These are phyloP conservation scores for Mus pahari DNA, from an alignment of 2,113 vertebrate genomes.

Conservation along the genomic window DNA sequence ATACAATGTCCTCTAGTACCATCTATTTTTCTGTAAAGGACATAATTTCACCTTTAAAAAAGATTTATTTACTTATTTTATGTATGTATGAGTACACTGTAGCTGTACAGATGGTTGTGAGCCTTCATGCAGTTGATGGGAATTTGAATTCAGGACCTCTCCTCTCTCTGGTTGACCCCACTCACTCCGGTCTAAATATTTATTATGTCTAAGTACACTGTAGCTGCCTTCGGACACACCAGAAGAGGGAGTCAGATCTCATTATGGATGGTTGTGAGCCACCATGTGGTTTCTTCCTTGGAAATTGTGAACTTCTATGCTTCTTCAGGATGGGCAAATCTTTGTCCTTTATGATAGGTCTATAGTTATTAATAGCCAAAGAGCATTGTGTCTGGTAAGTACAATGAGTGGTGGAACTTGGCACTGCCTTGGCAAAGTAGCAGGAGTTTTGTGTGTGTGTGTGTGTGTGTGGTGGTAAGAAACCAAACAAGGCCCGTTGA, in stretches of 20 bases:
- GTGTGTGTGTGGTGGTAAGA: not conserved
- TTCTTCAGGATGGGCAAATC: constrained; percentile 30
- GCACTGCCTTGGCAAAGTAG: not conserved
- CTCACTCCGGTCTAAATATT: no score
- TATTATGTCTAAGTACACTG: no score
- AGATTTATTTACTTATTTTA: no score
- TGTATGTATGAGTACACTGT: no score
- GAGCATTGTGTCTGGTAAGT: constrained; percentile 26
- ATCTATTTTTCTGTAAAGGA: not conserved
- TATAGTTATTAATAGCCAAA: constrained; percentile 47
- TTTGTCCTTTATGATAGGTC: constrained; percentile 38
- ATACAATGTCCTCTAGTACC: not conserved
- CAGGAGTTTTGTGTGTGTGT: not conserved
- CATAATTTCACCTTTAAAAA: not conserved
- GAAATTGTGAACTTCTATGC: constrained; percentile 35
- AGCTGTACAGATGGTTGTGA: no score
- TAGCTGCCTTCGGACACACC: no score
- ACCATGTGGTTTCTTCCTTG: no score
- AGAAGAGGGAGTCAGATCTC: no score
- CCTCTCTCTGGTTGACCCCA: no score
- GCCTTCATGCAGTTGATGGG: no score
- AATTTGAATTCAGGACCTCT: no score
- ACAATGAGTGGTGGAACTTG: not conserved
- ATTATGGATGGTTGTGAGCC: no score
- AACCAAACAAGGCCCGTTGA: not conserved